phyloP scores from a whole-genome alignment of 53 echinoderm and acorn worm genomes.

The Pentamera pediparva region DNA sequence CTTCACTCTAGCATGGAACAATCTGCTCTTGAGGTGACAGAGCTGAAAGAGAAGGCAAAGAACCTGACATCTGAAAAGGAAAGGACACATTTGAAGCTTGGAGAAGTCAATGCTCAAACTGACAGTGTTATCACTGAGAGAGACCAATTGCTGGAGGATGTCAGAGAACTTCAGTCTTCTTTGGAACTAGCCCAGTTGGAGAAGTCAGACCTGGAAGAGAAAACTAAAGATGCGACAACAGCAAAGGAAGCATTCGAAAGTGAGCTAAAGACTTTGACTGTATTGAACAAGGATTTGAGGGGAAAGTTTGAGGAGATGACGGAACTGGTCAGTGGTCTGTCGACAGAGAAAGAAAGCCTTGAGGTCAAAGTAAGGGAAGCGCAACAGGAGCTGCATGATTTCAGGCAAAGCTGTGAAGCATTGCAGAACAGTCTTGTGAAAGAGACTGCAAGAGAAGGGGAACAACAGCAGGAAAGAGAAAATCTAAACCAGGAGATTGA shows the following conservation, averaged over 20 bases:
- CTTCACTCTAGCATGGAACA: constrained; percentile 5
- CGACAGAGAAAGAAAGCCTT: constrained; percentile 40
- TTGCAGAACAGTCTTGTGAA: neutral
- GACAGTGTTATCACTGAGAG: constrained; percentile 35
- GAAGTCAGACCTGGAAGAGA: constrained; percentile 28
- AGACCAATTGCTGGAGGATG: constrained; percentile 18
- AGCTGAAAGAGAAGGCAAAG: neutral
- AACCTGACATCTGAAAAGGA: constrained; percentile 34
- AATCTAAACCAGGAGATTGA: constrained; percentile 19
- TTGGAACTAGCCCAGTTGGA: constrained; percentile 24
- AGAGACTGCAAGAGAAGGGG: neutral
- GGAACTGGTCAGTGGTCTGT: constrained; percentile 23
- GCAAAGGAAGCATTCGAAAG: neutral
- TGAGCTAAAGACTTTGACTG: constrained; percentile 2
- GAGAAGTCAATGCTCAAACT: constrained; percentile 14
- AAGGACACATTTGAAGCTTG: neutral
- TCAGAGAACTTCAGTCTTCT: constrained; percentile 13
- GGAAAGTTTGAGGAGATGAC: constrained; percentile 35
- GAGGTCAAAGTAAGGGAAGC: constrained; percentile 25
- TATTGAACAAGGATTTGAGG: neutral
- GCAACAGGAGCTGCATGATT: constrained; percentile 30
- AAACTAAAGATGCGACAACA: constrained; percentile 3
- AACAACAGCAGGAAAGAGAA: constrained; percentile 40
- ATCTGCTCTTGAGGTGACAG: constrained; percentile 3
- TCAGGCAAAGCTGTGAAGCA: constrained; percentile 2